Evolutionary conservation across 2,888 invertebrate species (phyloP), one percentile per base, ranked within the genome.

Genomic region (Caenorhabditis panamensis): DNA sequence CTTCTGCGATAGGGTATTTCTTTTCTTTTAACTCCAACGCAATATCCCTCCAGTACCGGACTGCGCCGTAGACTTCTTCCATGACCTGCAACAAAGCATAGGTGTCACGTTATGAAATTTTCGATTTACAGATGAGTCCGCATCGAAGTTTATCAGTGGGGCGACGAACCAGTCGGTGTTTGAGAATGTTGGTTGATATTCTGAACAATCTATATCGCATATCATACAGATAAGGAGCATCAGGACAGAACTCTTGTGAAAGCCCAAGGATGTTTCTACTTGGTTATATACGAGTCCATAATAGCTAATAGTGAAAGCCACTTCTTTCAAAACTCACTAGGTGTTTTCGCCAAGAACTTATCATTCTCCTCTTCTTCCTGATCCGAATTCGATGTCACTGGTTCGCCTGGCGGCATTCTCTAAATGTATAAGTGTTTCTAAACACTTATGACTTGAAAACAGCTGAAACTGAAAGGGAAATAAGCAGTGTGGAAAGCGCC

Each of bases 31-130:
- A 66, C 24, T 71, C 69, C 18, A 68, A 63, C 1, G 82, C 81
- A 1, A 84, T 64, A 1, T 72, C 47, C 24, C 71, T 82, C 84
- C 84, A 84, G 44, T 71, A 58, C 0, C 26, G 2, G 1, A 62
- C 76, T 2, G 77, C 82, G 11, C 28, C 59, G 11, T 63, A 59
- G 0, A 76, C 72, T 8, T 51, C 26, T 16, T 63, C 77, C 53
- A 63, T 53, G 1, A 31, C 22, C 79, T 76, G 59, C 1, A 75
- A 66, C 28, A 18, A 2, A 18, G 16, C 9, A 16, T 31, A 41
- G 3, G 11, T 13, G n/a, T 9, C 22, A 22, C 1, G 13, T 1
- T 2, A 41, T 24, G 6, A 18, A 5, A 20, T 1, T 9, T 26
- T 47, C 24, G 2, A 24, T 18, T 22, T 2, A 11, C 13, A 41